Evolutionary conservation across 1,140 invertebrate genomes (phyloP).

Genomic region (Caenorhabditis inopinata): DNA sequence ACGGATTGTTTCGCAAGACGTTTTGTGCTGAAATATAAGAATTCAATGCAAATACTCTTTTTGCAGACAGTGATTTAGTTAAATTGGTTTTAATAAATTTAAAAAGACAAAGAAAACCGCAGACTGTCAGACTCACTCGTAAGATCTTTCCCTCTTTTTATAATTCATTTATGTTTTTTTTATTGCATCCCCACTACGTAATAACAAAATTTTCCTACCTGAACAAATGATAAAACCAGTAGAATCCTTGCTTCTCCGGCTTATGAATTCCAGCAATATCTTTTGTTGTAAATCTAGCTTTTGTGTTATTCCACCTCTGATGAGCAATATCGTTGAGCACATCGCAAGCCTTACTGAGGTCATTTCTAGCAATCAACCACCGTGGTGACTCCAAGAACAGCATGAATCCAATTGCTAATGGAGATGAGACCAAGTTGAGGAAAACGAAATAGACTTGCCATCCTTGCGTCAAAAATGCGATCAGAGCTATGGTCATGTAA

Average conservation of each 20-base stretch:
- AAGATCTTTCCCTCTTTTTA: too few species aligned
- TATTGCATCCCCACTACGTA: too few species aligned
- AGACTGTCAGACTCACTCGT: too few species aligned
- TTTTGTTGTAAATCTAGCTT: constrained; percentile 54
- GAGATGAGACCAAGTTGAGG: constrained; percentile 55
- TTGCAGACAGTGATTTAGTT: too few species aligned
- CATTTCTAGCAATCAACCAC: constrained; percentile 58
- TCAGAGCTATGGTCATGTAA: constrained; percentile 57
- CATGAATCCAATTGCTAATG: constrained; percentile 61
- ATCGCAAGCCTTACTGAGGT: constrained; percentile 57
- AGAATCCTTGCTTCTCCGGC: constrained; percentile 46
- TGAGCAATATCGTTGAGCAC: constrained; percentile 60
- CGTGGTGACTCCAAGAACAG: constrained; percentile 56
- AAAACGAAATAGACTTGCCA: constrained; percentile 63
- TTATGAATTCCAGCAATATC: constrained; percentile 53
- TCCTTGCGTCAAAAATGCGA: constrained; percentile 58
- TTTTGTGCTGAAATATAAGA: constrained; percentile 28
- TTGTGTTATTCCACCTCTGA: constrained; percentile 61
- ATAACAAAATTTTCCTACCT: constrained; percentile 9
- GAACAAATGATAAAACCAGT: constrained; percentile 61
- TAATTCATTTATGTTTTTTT: too few species aligned
- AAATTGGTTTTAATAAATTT: too few species aligned
- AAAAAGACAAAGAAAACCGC: too few species aligned
- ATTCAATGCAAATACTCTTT: too few species aligned
- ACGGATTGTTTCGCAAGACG: constrained; percentile 58